Evolutionary conservation across 2,888 invertebrate genomes (phyloP).

Genomic region (Prenolepis imparis): DNA sequence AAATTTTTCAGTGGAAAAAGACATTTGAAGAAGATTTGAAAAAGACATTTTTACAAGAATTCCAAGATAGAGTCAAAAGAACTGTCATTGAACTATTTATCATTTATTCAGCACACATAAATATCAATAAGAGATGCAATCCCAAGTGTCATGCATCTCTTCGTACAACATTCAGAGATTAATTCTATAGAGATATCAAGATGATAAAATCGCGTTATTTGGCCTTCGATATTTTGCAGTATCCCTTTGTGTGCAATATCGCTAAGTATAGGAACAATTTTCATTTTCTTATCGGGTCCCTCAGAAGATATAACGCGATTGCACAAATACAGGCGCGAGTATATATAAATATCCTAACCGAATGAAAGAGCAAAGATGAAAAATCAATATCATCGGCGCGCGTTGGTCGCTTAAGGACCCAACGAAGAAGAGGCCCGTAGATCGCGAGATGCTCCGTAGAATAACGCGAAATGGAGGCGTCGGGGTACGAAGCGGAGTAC

Average conservation of each 20-base stretch:
- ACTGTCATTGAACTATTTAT: not conserved
- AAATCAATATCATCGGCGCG: slow-evolving; percentile 46
- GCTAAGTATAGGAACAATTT: slow-evolving; percentile 41
- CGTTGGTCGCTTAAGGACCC: slow-evolving; percentile 7
- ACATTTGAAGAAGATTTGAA: not conserved
- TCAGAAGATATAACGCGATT: slow-evolving; percentile 31
- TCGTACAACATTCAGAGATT: slow-evolving; percentile 43
- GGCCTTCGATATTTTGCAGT: slow-evolving; percentile 30
- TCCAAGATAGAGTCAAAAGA: not conserved
- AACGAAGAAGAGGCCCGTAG: not conserved
- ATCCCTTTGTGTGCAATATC: slow-evolving; percentile 32
- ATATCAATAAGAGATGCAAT: not conserved
- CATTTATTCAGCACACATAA: not conserved
- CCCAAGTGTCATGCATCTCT: not conserved
- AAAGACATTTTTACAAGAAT: too few species aligned
- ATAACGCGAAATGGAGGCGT: slow-evolving; percentile 48
- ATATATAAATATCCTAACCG: slow-evolving; percentile 38
- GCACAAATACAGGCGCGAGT: not conserved
- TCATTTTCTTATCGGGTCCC: slow-evolving; percentile 42
- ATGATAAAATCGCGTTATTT: slow-evolving; percentile 33
- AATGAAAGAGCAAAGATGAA: slow-evolving; percentile 34
- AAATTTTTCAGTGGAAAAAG: not conserved
- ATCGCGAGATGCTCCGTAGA: slow-evolving; percentile 5
- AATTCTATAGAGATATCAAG: slow-evolving; percentile 12
- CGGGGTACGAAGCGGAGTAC: slow-evolving; percentile 34